Evolutionary conservation across 2,888 invertebrate genomes (phyloP), one percentile per base, ranked within the genome.

Genomic region (Iselma pallidipennis): DNA sequence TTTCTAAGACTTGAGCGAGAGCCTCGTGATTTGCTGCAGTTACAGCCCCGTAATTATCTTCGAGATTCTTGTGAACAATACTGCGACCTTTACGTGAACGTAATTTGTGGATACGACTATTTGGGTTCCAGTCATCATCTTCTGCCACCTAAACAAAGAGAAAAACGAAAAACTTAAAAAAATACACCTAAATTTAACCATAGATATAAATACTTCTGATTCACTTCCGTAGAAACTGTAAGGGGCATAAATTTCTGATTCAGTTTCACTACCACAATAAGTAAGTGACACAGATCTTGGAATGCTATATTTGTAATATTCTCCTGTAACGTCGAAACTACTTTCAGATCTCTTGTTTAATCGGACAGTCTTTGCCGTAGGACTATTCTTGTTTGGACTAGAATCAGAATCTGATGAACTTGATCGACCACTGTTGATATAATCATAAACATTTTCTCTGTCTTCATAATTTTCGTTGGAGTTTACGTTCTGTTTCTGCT

Each of bases 21-120:
- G 94, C 94, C 82, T 95, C 94, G 77, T 94, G 94, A 83, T 95
- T 95, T 65, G 94, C 94, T 33, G 93, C 90, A 67, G 94, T 90
- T 31, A 95, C 94, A 45, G 94, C 94, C 16, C 93, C 93, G 76
- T 95, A 95, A 83, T 94, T 94, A 77, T 95, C 94, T 78, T 95
- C 94, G 66, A 95, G 85, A 78, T 89, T 93, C 76, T 89, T 91
- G 79, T 94, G 93, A 9, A 94, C 91, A 66, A 94, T 89, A 79
- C 91, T 92, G 63, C 93, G 86, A 55, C 91, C 91, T 80, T 93
- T 91, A 71, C 92, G 86, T 65, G 91, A 89, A 71, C 92, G 84
- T 66, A 92, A 84, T 78, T 82, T 82, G 59, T 81, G 79, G 4
- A 80, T 80, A 59, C 78, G 80, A 12, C 82, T 82, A 64, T 82